Percentiles rank a stretch among this genome's conserved stretches.
These are phyloP conservation scores for Drosophila nigrodunni DNA, from an alignment of 1,140 invertebrate genomes.

Conservation along the genomic window DNA sequence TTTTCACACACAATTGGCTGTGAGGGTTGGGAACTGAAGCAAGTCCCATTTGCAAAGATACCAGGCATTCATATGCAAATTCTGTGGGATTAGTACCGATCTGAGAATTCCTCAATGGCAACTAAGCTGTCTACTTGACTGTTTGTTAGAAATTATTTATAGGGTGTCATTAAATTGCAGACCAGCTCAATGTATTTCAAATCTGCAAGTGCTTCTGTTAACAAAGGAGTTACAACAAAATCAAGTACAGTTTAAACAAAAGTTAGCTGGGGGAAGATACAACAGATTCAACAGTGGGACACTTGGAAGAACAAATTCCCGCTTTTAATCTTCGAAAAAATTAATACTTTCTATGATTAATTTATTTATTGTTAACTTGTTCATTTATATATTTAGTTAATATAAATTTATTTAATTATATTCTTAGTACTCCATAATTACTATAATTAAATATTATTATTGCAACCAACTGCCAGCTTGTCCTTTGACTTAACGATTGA, in stretches of 20 bases:
- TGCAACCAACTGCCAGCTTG: no score
- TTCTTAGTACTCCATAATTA: no score
- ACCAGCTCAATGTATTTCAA: slow-evolving; percentile 4
- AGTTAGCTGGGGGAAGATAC: neutral
- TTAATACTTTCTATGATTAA: no score
- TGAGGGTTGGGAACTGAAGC: slow-evolving; percentile 9
- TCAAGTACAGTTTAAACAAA: slow-evolving; percentile 20
- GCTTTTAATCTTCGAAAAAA: no score
- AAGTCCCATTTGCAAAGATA: slow-evolving; percentile 24
- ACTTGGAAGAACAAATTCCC: no score
- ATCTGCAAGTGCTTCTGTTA: neutral
- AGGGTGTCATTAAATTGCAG: slow-evolving; percentile 2
- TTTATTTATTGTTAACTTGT: no score
- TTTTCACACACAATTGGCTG: slow-evolving; percentile 44
- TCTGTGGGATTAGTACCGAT: slow-evolving; percentile 22
- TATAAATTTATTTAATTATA: no score
- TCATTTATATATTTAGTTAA: no score
- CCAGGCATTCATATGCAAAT: slow-evolving; percentile 47
- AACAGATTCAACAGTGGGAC: no score
- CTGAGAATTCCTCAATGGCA: neutral
- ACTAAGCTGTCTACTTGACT: slow-evolving; percentile 19
- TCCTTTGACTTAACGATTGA: no score
- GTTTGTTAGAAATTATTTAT: slow-evolving; percentile 42
- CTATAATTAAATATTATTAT: no score
- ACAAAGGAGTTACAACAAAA: neutral